phyloP scores from a whole-genome alignment of 35 echinoderm and acorn worm genomes.

The Chiridota heheva region DNA sequence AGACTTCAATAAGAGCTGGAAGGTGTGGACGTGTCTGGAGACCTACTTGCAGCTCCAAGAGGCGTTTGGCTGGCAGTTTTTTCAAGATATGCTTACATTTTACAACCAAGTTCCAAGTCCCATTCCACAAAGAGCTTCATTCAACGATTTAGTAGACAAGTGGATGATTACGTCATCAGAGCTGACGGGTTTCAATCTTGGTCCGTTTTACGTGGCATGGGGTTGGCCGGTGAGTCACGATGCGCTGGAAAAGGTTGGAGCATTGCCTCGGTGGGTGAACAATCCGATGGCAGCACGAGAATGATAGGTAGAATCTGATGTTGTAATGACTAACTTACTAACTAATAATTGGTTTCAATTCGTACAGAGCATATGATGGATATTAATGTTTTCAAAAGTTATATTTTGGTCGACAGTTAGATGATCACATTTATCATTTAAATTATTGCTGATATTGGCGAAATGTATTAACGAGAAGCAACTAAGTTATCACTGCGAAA shows the following conservation, averaged over 20 bases:
- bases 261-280: not conserved
- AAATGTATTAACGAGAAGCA: too few relatives aligned
- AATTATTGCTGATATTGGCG: too few relatives aligned
- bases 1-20: conserved; percentile 9
- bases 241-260: not conserved
- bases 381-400: too few relatives aligned
- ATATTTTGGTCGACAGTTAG: too few relatives aligned
- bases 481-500: too few relatives aligned
- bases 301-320: too few relatives aligned
- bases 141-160: not conserved
- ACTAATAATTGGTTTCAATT: too few relatives aligned
- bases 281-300: not conserved
- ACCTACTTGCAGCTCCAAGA: too few relatives aligned
- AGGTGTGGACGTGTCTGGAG: not conserved
- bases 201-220: conserved; percentile 3
- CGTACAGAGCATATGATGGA: too few relatives aligned
- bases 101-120: not conserved
- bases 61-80: too few relatives aligned
- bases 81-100: not conserved
- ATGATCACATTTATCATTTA: too few relatives aligned
- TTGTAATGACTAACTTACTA: too few relatives aligned
- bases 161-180: not conserved
- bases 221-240: conserved; percentile 8
- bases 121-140: not conserved
- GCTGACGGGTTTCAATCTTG: not conserved